Evolutionary conservation across 2,113 vertebrate species (phyloP).

Genomic region (Aplodontia rufa): DNA sequence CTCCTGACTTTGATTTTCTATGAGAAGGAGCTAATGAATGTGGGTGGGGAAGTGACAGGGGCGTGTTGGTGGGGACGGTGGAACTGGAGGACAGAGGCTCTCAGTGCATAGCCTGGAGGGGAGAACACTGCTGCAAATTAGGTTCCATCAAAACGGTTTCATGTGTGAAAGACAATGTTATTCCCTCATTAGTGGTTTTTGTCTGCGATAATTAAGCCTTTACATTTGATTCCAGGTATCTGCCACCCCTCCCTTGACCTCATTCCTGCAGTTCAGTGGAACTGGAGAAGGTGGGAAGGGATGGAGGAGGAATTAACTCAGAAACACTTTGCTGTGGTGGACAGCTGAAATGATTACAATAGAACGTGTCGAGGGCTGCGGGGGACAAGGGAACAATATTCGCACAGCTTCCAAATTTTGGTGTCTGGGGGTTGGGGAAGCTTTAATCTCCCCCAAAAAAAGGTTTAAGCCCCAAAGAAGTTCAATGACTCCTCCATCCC

Average conservation of each 20-base stretch:
- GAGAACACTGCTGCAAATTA: neutral
- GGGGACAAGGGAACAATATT: neutral
- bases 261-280: neutral
- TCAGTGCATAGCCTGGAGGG: neutral
- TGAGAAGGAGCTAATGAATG: slow-evolving; percentile 14
- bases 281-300: neutral
- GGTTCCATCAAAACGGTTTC: slow-evolving; percentile 36
- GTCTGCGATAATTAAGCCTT: slow-evolving; percentile 45
- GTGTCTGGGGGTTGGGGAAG: neutral
- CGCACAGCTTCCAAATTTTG: neutral
- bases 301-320: neutral
- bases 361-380: neutral
- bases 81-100: neutral
- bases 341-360: neutral
- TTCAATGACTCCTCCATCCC: neutral
- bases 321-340: neutral
- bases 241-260: neutral
- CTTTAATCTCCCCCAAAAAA: neutral
- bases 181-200: slow-evolving; percentile 55
- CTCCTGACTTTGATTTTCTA: slow-evolving; percentile 18
- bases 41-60: neutral
- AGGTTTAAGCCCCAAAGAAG: neutral
- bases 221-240: neutral
- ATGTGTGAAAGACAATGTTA: neutral
- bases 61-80: neutral